Evolutionary conservation across 2,113 vertebrate species (phyloP).

Genomic region (Hylia prasina): DNA sequence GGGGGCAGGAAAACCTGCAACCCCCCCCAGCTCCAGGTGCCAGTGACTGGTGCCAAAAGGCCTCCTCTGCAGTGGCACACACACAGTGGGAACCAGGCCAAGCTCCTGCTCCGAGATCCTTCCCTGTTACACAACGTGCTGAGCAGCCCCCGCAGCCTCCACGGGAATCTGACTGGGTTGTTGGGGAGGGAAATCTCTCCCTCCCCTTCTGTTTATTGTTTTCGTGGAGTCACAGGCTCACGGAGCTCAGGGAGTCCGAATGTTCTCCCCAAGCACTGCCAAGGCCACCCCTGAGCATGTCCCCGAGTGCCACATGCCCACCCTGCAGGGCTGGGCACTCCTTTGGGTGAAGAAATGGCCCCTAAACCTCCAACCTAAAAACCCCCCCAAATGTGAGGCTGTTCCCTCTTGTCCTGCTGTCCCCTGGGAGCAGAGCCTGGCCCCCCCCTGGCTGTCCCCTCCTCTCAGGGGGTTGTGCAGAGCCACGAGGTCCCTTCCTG

Average conservation of each 20-base stretch:
- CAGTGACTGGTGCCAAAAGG: rapidly evolving
- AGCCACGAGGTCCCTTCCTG: not conserved
- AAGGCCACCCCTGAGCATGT: not conserved
- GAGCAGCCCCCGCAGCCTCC: not conserved
- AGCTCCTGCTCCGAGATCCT: not conserved
- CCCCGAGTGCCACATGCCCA: not conserved
- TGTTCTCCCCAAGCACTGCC: not conserved
- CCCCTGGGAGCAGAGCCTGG: not conserved
- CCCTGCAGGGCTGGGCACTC: not conserved
- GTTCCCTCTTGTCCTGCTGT: not conserved
- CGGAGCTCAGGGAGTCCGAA: rapidly evolving
- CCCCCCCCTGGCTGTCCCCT: not conserved
- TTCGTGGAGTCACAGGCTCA: not conserved
- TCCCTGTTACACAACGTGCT: rapidly evolving
- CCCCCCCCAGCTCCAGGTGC: rapidly evolving
- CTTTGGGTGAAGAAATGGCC: not conserved
- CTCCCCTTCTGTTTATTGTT: not conserved
- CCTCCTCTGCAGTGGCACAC: not conserved
- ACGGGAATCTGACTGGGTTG: rapidly evolving
- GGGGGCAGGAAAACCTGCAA: not conserved
- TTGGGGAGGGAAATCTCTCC: not conserved
- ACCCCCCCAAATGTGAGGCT: not conserved
- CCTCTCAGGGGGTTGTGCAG: not conserved
- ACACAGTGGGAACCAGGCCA: not conserved
- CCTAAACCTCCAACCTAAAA: not conserved